Evolutionary conservation across 2,113 vertebrate species (phyloP).

Genomic region (Nothocercus julius): DNA sequence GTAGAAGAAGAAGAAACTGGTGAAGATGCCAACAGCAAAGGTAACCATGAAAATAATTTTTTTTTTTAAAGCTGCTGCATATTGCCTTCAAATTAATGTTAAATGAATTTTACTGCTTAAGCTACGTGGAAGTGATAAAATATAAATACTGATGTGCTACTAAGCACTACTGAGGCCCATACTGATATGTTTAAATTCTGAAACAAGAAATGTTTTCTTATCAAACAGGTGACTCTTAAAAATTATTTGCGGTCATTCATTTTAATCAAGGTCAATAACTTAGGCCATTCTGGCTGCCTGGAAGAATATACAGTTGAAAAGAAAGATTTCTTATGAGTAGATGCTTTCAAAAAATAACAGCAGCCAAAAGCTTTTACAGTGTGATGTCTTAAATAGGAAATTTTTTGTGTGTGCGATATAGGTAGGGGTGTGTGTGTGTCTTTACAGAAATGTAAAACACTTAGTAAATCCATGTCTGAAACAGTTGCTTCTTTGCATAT

Average conservation of each 20-base stretch:
- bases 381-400: neutral
- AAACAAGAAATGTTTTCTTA: neutral
- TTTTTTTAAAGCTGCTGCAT: neutral
- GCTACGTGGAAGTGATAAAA: neutral
- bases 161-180: neutral
- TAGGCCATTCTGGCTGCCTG: neutral
- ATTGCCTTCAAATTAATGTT: neutral
- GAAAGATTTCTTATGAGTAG: neutral
- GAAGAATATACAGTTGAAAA: neutral
- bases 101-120: neutral
- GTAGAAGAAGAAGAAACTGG: slow-evolving; percentile 94
- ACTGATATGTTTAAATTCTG: neutral
- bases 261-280: neutral
- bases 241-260: neutral
- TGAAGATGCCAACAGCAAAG: slow-evolving; percentile 96
- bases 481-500: neutral
- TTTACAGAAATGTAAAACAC: neutral
- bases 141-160: neutral
- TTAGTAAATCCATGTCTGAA: neutral
- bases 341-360: neutral
- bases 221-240: neutral
- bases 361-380: neutral
- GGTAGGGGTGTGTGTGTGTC: neutral
- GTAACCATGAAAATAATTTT: slow-evolving; percentile 66
- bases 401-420: neutral